Conservation (phyloP, 1,140 invertebrate genomes). For the Coptotermes formosanus region DNA sequence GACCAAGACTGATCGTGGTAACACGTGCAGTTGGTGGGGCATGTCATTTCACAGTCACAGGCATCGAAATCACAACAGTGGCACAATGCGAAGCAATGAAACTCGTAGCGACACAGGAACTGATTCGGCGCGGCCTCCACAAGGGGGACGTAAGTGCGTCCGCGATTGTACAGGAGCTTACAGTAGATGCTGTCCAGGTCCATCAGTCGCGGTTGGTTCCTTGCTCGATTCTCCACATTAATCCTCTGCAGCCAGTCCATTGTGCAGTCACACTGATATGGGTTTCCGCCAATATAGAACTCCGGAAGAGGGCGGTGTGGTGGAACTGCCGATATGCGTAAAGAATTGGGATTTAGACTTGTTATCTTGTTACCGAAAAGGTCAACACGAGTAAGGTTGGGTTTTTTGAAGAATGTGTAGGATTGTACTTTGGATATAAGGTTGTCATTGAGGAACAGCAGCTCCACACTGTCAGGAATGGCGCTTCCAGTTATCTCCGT, state of each 20-base stretch:
- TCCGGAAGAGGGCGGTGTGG: conserved; percentile 76
- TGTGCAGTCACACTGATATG: conserved; percentile 85
- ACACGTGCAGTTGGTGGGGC: conserved; percentile 86
- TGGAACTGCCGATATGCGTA: conserved; percentile 77
- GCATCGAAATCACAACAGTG: conserved; percentile 88
- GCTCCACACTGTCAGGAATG: conserved; percentile 83
- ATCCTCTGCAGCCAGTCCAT: conserved; percentile 83
- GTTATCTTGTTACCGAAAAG: conserved; percentile 81
- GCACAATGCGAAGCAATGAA: conserved; percentile 86
- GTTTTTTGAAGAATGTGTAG: conserved; percentile 91
- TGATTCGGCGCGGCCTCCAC: conserved; percentile 81
- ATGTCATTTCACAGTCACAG: conserved; percentile 94
- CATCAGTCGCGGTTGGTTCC: conserved; percentile 82
- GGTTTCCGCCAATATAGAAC: conserved; percentile 88
- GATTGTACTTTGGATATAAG: conserved; percentile 83
- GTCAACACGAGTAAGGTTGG: conserved; percentile 83
- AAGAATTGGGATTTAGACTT: conserved; percentile 79
- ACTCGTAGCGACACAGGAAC: conserved; percentile 88
- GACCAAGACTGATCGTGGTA: conserved; percentile 91
- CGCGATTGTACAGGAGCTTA: conserved; percentile 80
- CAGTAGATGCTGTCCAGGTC: conserved; percentile 87
- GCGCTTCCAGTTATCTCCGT: conserved; percentile 78
- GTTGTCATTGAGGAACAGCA: conserved; percentile 83
- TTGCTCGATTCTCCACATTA: conserved; percentile 69
- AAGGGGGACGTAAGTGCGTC: conserved; percentile 73